Evolutionary conservation across 2,797 vertebrate species (phyloP), one percentile per base, ranked within the genome.

Genomic region (Saxicola maurus): DNA sequence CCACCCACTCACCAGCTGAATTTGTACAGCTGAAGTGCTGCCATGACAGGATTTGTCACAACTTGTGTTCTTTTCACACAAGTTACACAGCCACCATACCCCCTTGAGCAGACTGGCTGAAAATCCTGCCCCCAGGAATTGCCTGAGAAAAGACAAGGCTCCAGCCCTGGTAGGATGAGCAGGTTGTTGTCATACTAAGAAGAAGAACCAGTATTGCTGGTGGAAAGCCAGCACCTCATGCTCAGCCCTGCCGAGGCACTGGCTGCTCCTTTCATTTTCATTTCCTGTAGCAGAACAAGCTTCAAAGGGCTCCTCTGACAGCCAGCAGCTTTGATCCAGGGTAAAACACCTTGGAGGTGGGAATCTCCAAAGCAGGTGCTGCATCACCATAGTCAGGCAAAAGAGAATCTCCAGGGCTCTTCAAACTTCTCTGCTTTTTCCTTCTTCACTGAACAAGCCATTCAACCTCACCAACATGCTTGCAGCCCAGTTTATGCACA

Each of bases 71-170:
- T 81, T 56, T 57, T 42, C 87, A 52, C 43, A 43, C 1, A 1
- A 25, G 25, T 46, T 45, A 21, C 1, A 1, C 53, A 43, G 75
- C 61, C 31, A 19, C 0, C 0, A 20, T 4, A 27, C 24, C 1
- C 1, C 62, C 14, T 5, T 23, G 67, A 71, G 56, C 64, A 49
- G 31, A 42, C 9, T 82, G 55, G 59, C 66, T 78, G 51, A 68
- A 90, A 87, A 67, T 31, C 57, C 27, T 51, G 33, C 7, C 86
- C 35, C 38, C 0, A 3, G 72, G 83, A 69, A 52, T 21, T 1
- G 3, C 89, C 85, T 7, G 17, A 20, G 60, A n/a, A 40, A 46
- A 73, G 14, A 51, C 38, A 52, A 51, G 31, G 33, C 56, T 81
- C n/a, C 69, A 62, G 23, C 67, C 30, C 49, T 21, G 28, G 38